Evolutionary conservation across 2,113 vertebrate genomes (phyloP).

Genomic region (Dissostichus mawsoni): DNA sequence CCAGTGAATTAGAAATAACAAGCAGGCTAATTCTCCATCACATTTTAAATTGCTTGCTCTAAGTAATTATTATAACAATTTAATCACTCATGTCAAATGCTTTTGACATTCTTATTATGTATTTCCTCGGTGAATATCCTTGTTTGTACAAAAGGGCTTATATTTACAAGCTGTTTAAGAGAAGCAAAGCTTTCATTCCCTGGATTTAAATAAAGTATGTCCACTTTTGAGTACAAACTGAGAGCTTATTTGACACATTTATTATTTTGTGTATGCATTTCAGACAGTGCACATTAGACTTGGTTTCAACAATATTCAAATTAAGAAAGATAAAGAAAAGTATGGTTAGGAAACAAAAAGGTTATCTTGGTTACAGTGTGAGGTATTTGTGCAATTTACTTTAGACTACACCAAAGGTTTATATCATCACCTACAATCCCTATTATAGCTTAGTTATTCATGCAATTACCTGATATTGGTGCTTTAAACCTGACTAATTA

Average conservation of each 20-base stretch:
- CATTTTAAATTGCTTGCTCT: slow-evolving; percentile 5
- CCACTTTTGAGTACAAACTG: background rate
- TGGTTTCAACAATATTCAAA: slow-evolving; percentile 4
- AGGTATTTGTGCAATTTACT: slow-evolving; percentile 11
- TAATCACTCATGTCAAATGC: slow-evolving; percentile 10
- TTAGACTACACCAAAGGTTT: slow-evolving; percentile 4
- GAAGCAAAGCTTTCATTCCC: background rate
- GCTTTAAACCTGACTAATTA: slow-evolving; percentile 23
- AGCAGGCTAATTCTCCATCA: background rate
- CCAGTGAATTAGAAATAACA: background rate
- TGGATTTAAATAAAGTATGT: background rate
- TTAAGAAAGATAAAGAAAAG: slow-evolving; percentile 8
- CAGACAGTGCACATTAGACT: background rate
- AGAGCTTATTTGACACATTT: background rate
- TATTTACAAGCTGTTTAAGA: background rate
- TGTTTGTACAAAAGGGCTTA: background rate
- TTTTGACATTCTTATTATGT: background rate
- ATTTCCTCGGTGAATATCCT: slow-evolving; percentile 1
- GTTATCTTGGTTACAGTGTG: background rate
- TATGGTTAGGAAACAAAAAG: background rate
- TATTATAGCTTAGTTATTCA: background rate
- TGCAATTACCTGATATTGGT: slow-evolving; percentile 16
- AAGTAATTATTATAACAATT: slow-evolving; percentile 20
- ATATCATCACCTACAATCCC: background rate
- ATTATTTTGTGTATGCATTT: background rate